Conservation (phyloP, 2,888 invertebrate genomes). For the Ectemnius continuus region DNA sequence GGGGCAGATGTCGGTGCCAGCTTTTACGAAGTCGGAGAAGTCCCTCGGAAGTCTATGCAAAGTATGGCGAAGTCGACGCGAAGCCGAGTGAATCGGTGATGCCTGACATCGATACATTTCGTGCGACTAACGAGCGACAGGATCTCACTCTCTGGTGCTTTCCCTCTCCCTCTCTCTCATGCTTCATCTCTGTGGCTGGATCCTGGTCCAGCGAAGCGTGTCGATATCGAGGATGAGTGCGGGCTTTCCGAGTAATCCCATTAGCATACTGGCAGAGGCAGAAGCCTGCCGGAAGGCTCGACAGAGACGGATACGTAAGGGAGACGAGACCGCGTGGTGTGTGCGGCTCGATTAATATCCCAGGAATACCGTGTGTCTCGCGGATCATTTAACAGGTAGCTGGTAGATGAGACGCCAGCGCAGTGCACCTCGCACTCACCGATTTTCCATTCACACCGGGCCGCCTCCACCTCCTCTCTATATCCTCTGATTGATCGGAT, state of each 20-base stretch:
- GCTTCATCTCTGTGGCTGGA: too few relatives aligned
- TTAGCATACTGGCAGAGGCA: conserved; percentile 33
- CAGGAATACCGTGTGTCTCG: conserved; percentile 24
- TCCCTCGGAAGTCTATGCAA: too few relatives aligned
- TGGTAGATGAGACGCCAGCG: too few relatives aligned
- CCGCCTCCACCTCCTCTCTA: conserved; percentile 17
- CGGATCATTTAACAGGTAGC: conserved; percentile 26
- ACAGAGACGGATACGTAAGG: conserved; percentile 45
- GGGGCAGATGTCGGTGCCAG: too few relatives aligned
- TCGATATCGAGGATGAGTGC: conserved; percentile 29
- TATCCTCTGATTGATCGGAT: conserved; percentile 28
- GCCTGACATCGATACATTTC: too few relatives aligned
- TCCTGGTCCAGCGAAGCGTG: background rate
- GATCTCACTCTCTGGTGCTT: too few relatives aligned
- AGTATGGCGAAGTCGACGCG: too few relatives aligned
- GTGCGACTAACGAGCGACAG: too few relatives aligned
- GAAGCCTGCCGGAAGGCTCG: conserved; percentile 37
- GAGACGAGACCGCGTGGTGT: conserved; percentile 35
- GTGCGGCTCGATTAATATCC: conserved; percentile 39
- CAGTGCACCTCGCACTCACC: conserved; percentile 8
- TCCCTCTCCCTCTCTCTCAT: too few relatives aligned
- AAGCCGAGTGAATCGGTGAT: too few relatives aligned
- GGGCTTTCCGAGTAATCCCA: conserved; percentile 37
- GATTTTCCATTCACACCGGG: conserved; percentile 33
- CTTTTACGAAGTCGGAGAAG: too few relatives aligned